Base-by-base conservation (phyloP, 2,797 vertebrate species). In the Characodon lateralis region DNA sequence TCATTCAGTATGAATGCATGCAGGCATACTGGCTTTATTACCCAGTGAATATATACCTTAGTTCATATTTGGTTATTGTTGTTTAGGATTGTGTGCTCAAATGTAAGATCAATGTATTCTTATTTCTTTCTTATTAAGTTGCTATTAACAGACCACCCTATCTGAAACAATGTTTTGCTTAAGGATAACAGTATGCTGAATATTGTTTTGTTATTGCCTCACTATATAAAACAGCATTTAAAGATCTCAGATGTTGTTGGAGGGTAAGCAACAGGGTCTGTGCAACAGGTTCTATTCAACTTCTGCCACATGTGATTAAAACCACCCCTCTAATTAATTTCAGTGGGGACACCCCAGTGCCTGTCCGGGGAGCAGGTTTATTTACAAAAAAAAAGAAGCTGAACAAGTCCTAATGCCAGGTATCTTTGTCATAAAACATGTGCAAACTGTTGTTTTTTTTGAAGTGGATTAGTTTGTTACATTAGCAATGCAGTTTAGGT, bases 1-100 rank as follows among this genome's bases (percentile, higher is more conserved):
- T 14, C 46, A 41, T 84, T 83, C 72, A 78, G 70, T 78, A 56
- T 51, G 65, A 56, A 71, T 28, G 59, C 12, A 87, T 73, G 69
- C 3, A 51, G 74, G 74, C 61, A 39, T 26, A 24, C 3, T 9
- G 22, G 41, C 0, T 58, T n/a, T 41, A 41, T 26, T 43, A 73
- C 53, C 63, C 35, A 46, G 6, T 8, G 7, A 46, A 18, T 5
- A 63, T 73, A 71, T 73, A 8, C 18, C 3, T 8, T 72, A 43
- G 43, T 41, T 58, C 39, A 26, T 26, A 41, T 55, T 5, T 5
- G 13, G 50, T 0, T 26, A 14, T 59, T 46, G 20, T 58, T 7
- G 7, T 50, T 71, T 51, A 31, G 46, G 9, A 28, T 22, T 12
- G 8, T 20, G 5, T 53, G 16, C 16, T 35, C 26, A 50, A 12